These are phyloP conservation scores for Sceliomorpha sp. DNA, from an alignment of 2,888 invertebrate species.

Conservation along the genomic window DNA sequence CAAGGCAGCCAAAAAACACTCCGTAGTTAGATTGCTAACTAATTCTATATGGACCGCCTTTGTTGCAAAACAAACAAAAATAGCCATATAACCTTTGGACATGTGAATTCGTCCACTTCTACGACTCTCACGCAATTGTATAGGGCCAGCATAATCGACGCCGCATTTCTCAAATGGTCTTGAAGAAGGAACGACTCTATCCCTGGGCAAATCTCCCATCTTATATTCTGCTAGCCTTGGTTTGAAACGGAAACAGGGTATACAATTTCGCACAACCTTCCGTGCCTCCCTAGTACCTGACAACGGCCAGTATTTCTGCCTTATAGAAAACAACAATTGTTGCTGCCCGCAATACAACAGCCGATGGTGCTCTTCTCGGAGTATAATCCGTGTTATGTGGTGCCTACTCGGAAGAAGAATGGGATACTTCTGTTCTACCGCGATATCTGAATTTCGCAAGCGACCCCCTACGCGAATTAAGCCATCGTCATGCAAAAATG, in stretches of 20 bases:
- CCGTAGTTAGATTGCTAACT: too few relatives aligned
- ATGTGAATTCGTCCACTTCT: slow-evolving; percentile 18
- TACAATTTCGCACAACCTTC: slow-evolving; percentile 15
- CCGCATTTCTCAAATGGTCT: slow-evolving; percentile 12
- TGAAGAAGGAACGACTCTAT: slow-evolving; percentile 2
- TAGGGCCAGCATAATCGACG: slow-evolving; percentile 41
- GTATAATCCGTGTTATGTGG: too few relatives aligned
- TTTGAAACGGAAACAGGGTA: slow-evolving; percentile 22
- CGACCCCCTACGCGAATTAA: background rate
- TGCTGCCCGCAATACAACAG: background rate
- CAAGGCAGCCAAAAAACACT: too few relatives aligned
- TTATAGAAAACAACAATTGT: background rate
- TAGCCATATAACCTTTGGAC: slow-evolving; percentile 51
- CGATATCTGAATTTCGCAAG: background rate
- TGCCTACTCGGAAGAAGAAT: too few relatives aligned
- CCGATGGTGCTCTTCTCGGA: background rate
- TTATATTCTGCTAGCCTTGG: slow-evolving; percentile 12
- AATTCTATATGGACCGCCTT: slow-evolving; percentile 31
- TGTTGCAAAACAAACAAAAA: slow-evolving; percentile 54
- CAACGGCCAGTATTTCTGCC: background rate
- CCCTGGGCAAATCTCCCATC: slow-evolving; percentile 19
- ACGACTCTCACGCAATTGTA: slow-evolving; percentile 27
- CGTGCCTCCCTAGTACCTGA: slow-evolving; percentile 11
- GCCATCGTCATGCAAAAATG: background rate
- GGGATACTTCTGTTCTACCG: too few relatives aligned